Evolutionary conservation across 2,113 vertebrate genomes (phyloP), one percentile per base, ranked within the genome.

Genomic region (Hirundichthys speculiger): DNA sequence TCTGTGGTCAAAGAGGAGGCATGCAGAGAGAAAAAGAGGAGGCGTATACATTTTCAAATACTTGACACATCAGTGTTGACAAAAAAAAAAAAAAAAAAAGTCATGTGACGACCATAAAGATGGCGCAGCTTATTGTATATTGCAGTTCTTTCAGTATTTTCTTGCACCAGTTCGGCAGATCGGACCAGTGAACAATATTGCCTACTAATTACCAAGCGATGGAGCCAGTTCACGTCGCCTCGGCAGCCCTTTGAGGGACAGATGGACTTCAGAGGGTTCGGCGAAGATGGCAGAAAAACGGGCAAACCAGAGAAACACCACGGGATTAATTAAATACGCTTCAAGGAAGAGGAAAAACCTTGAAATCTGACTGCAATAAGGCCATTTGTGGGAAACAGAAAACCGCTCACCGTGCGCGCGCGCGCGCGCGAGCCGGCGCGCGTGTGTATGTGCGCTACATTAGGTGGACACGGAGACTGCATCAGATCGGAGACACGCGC

Each of bases 381-480:
- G 78, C 48, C n/a, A 16, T 45, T 45, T n/a, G 52, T 49, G 57
- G 73, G 27, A 54, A 82, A 22, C 22, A 62, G 57, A 80, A 75
- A 64, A 39, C 34, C 48, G 69, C 70, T 78, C 67, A 18, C 42
- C 21, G 59, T 34, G 55, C 64, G 69, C 49, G 60, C 49, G 53
- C 54, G 19, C 39, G 24, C 20, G 46, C 21, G 69, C 49, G 60
- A 45, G 53, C 54, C 16, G 25, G 24, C 20, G 46, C 21, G 49
- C 13, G 58, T 41, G 56, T 38, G 71, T 59, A 75, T 47, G 71
- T 34, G 77, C 69, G 77, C 76, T 83, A 67, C 69, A 79, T 82
- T 70, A 88, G 83, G 87, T 90, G 86, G 86, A 86, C 83, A 85
- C 85, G 63, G 89, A 89, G 87, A 86, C 89, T 88, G 89, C 90